Evolutionary conservation across 1,140 invertebrate species (phyloP), one percentile per base, ranked within the genome.

Genomic region (Acromyrmex heyeri): DNA sequence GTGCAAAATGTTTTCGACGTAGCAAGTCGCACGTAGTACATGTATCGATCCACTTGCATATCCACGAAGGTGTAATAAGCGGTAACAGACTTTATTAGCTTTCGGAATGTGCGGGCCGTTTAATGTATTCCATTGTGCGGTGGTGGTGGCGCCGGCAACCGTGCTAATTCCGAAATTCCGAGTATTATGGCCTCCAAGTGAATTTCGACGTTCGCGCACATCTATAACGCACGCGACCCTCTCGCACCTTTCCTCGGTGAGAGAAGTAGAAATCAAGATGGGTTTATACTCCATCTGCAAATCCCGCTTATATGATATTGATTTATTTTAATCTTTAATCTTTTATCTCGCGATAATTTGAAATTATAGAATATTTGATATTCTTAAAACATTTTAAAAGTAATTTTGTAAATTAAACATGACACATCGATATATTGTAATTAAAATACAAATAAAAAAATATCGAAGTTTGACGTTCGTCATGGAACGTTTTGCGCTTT

Each of bases 1-100:
- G 14, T 12, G 12, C 30, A 38, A 55, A 44, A 62, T 57, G 34
- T 65, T 79, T 61, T 62, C 30, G 48, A 30, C 10, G 48, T 34
- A n/a, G 34, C 38, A 48, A 88, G 70, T 65, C 44, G 62, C 10
- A 30, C n/a, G 48, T 61, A 72, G 21, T 16, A 21, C 38, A 72
- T 78, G 64, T 87, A 90, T 87, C 85, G 86, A 91, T 92, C 79
- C 82, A 85, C 73, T 65, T 72, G 57, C 67, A 90, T 86, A 91
- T 88, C 75, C 86, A 34, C 79, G 62, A 24, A 85, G 86, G 87
- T 90, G 92, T 92, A 92, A 92, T 92, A 93, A 93, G 91, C 91
- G 90, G 90, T 92, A 92, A 92, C 90, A 91, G 90, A 93, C 92
- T 91, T 93, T 93, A 93, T 93, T 93, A 93, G 92, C 92, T 92